Evolutionary conservation across 1,140 invertebrate genomes (phyloP), one percentile per base, ranked within the genome.

Genomic region (Drosophila navojoa): DNA sequence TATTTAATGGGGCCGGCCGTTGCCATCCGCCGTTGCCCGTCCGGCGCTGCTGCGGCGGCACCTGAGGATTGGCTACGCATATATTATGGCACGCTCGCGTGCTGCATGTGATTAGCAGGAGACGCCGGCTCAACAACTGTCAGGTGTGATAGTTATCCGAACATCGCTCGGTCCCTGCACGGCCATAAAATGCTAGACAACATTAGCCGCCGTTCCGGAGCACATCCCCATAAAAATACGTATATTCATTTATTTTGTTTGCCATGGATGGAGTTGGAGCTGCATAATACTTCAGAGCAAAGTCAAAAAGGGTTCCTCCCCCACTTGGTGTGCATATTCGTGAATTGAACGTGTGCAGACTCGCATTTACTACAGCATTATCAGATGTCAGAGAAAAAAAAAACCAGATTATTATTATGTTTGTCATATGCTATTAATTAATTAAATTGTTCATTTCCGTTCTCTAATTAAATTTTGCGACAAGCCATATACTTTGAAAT

Each of bases 371-470:
- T 59, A 63, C 5, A 67, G 64, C 19, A 59, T 32, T 27, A 61
- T 55, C 49, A 9, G 35, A 5, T 55, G 22, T 13, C 38, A 50
- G 27, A n/a, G 19, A 35, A 15, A 5, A 5, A 19, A 63, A 29
- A 45, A 64, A 42, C 60, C 25, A 52, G 19, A 57, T 44, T 25
- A 52, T 45, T 54, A 54, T 59, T 50, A 49, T 58, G 63, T 59
- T 74, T 73, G 35, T 68, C 68, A 57, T 58, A 54, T 61, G 62
- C 54, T 13, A 75, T 77, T 78, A 85, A 85, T 86, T 85, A 81
- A 85, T 86, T 74, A 81, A 86, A 86, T 86, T 86, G 78, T 71
- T 86, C 53, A 85, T 86, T 77, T 85, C 81, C 81, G 81, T 68
- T 86, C 29, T 76, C 73, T 86, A 85, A 85, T 85, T 85, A 85